Evolutionary conservation across 2,797 vertebrate species (phyloP).

Genomic region (Columba guinea): DNA sequence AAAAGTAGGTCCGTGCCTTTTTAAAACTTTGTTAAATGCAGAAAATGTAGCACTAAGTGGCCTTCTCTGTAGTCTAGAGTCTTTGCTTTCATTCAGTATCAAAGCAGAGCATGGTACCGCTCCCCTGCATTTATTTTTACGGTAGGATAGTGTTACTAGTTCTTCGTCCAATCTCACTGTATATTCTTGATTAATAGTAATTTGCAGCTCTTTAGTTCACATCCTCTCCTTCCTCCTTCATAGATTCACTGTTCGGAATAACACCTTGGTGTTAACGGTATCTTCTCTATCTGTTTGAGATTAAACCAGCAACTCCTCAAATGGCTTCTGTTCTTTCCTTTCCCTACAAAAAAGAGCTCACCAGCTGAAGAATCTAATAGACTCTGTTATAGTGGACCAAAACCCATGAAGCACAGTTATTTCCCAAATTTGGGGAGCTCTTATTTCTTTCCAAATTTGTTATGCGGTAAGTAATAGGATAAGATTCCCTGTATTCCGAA

Average conservation of each 20-base stretch:
- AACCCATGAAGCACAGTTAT: neutral
- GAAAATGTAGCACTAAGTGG: neutral
- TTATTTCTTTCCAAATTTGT: neutral
- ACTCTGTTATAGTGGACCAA: neutral
- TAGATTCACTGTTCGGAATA: neutral
- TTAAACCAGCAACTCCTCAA: neutral
- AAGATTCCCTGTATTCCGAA: neutral
- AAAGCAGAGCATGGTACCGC: neutral
- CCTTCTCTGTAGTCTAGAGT: neutral
- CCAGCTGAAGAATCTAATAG: neutral
- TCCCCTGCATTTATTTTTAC: neutral
- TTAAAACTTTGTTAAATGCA: neutral
- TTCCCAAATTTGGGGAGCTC: neutral
- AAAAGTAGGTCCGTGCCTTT: neutral
- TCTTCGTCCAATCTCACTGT: neutral
- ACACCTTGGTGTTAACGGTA: neutral
- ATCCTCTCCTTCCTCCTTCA: neutral
- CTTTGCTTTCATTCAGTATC: neutral
- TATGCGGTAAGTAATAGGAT: neutral
- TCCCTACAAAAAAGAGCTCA: neutral
- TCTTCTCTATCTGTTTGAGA: fast-evolving
- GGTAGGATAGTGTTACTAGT: neutral
- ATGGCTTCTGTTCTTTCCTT: neutral
- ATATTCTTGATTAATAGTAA: neutral
- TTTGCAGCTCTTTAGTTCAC: neutral